Percentiles rank a stretch among this genome's conserved stretches.
phyloP scores from a whole-genome alignment of 2,888 invertebrate species.

The Teleogryllus oceanicus region DNA sequence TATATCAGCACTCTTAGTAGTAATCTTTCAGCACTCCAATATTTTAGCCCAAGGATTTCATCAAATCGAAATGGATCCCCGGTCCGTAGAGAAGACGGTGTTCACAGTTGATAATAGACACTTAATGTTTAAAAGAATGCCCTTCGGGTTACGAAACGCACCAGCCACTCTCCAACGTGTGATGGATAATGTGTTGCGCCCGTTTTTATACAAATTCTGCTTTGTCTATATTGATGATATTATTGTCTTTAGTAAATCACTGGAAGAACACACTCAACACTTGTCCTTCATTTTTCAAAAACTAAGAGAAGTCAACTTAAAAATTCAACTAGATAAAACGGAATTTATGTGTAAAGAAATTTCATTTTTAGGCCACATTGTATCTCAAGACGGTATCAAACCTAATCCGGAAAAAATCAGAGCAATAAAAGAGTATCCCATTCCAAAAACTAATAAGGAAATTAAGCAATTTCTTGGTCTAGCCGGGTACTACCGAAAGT shows the following conservation, averaged over 20 bases:
- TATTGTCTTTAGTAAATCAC: neutral
- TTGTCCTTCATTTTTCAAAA: neutral
- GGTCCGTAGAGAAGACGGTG: slow-evolving; percentile 44
- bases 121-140: too few species aligned
- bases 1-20: too few species aligned
- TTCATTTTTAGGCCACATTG: too few species aligned
- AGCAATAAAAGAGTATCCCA: neutral
- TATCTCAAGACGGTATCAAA: too few species aligned
- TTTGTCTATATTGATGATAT: slow-evolving; percentile 35
- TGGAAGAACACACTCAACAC: neutral
- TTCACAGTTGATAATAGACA: too few species aligned
- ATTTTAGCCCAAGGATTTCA: slow-evolving; percentile 39
- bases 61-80: slow-evolving; percentile 42
- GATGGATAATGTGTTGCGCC: slow-evolving; percentile 45
- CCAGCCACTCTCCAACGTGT: too few species aligned
- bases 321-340: neutral
- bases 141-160: too few species aligned
- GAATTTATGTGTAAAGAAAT: neutral
- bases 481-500: too few species aligned
- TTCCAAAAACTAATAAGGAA: too few species aligned
- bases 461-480: too few species aligned
- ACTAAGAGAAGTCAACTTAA: slow-evolving; percentile 8
- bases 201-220: slow-evolving; percentile 37
- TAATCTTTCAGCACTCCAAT: too few species aligned
- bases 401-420: too few species aligned